phyloP scores from a whole-genome alignment of 1,140 invertebrate species.

The Rhopalosiphum padi region DNA sequence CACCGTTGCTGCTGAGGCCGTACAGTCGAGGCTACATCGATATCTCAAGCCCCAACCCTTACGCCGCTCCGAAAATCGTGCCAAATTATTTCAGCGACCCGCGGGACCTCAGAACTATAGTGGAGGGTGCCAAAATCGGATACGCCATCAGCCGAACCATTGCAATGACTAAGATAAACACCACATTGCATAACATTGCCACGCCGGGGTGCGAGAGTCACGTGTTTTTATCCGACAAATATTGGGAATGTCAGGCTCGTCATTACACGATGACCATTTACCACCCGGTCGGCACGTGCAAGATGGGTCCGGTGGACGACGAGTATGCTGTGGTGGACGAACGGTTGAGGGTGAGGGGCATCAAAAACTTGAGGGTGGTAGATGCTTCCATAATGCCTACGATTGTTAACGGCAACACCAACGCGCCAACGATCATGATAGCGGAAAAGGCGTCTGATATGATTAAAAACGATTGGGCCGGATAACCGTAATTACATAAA shows the following conservation, averaged over 20 bases:
- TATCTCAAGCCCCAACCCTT: constrained; percentile 72
- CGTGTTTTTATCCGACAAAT: constrained; percentile 69
- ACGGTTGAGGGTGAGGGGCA: constrained; percentile 69
- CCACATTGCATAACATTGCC: constrained; percentile 64
- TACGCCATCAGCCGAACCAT: constrained; percentile 70
- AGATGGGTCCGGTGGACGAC: constrained; percentile 71
- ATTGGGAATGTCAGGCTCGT: constrained; percentile 73
- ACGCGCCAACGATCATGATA: constrained; percentile 75
- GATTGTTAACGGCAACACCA: constrained; percentile 74
- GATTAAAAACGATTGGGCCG: constrained; percentile 68
- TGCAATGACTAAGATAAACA: constrained; percentile 71
- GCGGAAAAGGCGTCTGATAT: constrained; percentile 73
- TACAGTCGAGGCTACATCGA: constrained; percentile 74
- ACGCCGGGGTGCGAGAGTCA: constrained; percentile 65
- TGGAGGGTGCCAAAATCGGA: constrained; percentile 76
- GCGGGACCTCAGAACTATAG: constrained; percentile 61
- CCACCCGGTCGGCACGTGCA: constrained; percentile 69
- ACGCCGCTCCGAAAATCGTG: constrained; percentile 77
- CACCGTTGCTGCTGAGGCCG: constrained; percentile 75
- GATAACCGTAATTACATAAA: background rate
- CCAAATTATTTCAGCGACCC: constrained; percentile 75
- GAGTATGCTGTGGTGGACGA: constrained; percentile 70
- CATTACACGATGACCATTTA: constrained; percentile 66
- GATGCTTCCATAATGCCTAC: constrained; percentile 78
- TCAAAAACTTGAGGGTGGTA: constrained; percentile 70